phyloP scores from a whole-genome alignment of 2,888 invertebrate genomes.

The Carterocephalus palaemon region DNA sequence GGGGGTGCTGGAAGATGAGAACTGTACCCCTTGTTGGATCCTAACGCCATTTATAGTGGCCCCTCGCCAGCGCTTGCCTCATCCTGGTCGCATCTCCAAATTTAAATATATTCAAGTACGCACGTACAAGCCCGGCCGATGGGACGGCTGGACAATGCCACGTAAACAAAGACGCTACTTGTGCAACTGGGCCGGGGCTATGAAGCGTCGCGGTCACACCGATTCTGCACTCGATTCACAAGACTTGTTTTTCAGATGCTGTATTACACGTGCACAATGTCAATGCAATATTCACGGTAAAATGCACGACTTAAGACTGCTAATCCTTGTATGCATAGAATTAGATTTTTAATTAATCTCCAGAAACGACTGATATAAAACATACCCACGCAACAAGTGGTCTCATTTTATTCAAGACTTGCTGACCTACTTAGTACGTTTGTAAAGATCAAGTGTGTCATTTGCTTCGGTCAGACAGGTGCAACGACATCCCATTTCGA shows the following conservation, averaged over 20 bases:
- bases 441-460: conserved; percentile 29
- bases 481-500: conserved; percentile 19
- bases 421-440: conserved; percentile 21
- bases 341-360: conserved; percentile 11
- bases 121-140: conserved; percentile 63
- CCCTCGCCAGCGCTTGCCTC: conserved; percentile 59
- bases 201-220: conserved; percentile 64
- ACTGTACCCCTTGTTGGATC: conserved; percentile 62
- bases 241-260: conserved; percentile 48
- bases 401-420: conserved; percentile 22
- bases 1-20: conserved; percentile 59
- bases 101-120: conserved; percentile 79
- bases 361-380: conserved; percentile 8
- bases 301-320: conserved; percentile 14
- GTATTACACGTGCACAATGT: conserved; percentile 43
- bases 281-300: conserved; percentile 37
- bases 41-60: conserved; percentile 67
- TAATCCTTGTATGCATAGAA: conserved; percentile 1
- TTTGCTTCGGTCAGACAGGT: conserved; percentile 29
- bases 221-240: conserved; percentile 49
- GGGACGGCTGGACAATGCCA: conserved; percentile 72
- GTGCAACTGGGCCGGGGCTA: conserved; percentile 62
- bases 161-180: conserved; percentile 69
- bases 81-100: conserved; percentile 76
- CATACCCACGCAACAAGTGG: conserved; percentile 13